Percentiles rank a stretch among this genome's conserved stretches.
phyloP scores from a whole-genome alignment of 2,113 vertebrate genomes.

The Entelurus aequoreus region DNA sequence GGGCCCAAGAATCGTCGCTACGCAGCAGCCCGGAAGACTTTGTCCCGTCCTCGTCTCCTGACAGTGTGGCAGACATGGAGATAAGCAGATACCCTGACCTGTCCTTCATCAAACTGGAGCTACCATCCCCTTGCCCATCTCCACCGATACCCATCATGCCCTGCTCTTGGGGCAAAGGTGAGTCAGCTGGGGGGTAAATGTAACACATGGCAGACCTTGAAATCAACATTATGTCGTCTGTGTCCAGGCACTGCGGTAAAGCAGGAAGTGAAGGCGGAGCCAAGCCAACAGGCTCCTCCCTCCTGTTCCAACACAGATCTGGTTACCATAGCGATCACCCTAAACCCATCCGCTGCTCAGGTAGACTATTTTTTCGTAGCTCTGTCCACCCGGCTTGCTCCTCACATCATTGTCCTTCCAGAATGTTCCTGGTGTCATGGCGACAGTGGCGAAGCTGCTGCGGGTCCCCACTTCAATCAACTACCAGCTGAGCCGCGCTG shows the following conservation, averaged over 20 bases:
- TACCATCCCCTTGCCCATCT: slow-evolving; percentile 81
- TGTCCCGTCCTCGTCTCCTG: slow-evolving; percentile 92
- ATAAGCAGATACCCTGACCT: slow-evolving; percentile 89
- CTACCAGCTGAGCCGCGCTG: slow-evolving; percentile 78
- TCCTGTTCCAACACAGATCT: slow-evolving; percentile 84
- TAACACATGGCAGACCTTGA: no score
- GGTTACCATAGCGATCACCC: slow-evolving; percentile 91
- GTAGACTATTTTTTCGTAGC: slow-evolving; percentile 49
- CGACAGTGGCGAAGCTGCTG: slow-evolving; percentile 84
- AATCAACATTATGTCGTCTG: background rate
- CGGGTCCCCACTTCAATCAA: slow-evolving; percentile 79
- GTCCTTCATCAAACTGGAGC: slow-evolving; percentile 86
- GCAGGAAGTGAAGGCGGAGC: slow-evolving; percentile 86
- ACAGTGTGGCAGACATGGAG: slow-evolving; percentile 85
- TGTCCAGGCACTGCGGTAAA: slow-evolving; percentile 78
- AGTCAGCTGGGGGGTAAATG: slow-evolving; percentile 1
- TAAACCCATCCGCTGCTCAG: slow-evolving; percentile 88
- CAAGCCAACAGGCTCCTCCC: slow-evolving; percentile 72
- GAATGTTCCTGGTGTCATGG: slow-evolving; percentile 85
- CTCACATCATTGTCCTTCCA: slow-evolving; percentile 45
- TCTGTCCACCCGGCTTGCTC: background rate
- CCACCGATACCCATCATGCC: slow-evolving; percentile 89
- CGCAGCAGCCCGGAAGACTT: slow-evolving; percentile 83
- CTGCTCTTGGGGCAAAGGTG: slow-evolving; percentile 83
- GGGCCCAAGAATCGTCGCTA: slow-evolving; percentile 80